These are phyloP conservation scores for Turdus rufiventris DNA, from an alignment of 2,113 vertebrate genomes.

Conservation along the genomic window DNA sequence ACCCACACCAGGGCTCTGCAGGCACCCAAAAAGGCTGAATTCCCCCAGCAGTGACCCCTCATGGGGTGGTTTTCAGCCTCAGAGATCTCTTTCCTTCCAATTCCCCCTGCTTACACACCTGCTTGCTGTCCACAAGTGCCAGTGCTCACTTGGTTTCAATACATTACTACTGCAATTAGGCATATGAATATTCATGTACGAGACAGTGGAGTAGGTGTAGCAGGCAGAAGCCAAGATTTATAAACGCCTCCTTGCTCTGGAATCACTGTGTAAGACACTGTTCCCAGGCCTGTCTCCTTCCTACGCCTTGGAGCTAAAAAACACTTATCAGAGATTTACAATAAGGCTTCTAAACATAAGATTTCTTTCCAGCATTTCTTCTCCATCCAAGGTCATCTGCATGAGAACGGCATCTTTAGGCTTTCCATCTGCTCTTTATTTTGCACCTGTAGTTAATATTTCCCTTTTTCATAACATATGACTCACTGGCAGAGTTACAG, in stretches of 20 bases:
- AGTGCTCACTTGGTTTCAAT: background rate
- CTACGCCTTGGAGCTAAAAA: conserved; percentile 38
- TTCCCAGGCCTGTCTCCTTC: conserved; percentile 49
- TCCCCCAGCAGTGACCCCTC: background rate
- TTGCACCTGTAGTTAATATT: conserved; percentile 49
- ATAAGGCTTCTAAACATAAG: background rate
- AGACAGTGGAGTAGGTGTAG: conserved; percentile 39
- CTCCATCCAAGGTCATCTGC: conserved; percentile 23
- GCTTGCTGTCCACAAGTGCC: background rate
- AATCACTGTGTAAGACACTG: conserved; percentile 34
- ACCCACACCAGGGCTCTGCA: background rate
- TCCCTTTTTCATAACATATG: conserved; percentile 14
- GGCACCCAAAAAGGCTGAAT: background rate
- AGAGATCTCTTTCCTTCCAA: background rate
- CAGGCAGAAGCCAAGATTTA: conserved; percentile 45
- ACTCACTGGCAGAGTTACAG: background rate
- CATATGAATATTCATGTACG: background rate
- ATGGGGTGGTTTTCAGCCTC: background rate
- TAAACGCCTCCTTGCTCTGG: conserved; percentile 34
- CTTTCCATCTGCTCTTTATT: conserved; percentile 47
- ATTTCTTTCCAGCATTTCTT: conserved; percentile 9
- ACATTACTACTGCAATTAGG: conserved; percentile 17
- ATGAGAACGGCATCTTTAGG: background rate
- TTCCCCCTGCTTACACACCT: background rate
- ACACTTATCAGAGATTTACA: conserved; percentile 26